phyloP scores from a whole-genome alignment of 2,888 invertebrate species.

The Pecten maximus region DNA sequence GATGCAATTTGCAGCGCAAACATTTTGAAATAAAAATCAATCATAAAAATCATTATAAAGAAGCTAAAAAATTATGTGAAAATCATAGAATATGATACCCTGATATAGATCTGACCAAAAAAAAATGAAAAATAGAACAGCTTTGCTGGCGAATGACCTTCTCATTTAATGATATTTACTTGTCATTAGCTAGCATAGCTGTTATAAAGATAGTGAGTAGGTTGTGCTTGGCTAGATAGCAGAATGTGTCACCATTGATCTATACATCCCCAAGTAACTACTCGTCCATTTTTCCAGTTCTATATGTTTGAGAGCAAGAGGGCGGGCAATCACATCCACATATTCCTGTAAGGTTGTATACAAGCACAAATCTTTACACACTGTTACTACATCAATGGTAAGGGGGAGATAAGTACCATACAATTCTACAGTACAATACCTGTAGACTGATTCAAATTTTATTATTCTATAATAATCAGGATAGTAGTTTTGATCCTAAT shows the following conservation, averaged over 20 bases:
- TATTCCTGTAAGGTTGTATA: constrained; percentile 67
- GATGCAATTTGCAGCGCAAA: constrained; percentile 28
- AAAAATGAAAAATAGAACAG: constrained; percentile 31
- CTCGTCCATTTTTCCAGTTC: constrained; percentile 73
- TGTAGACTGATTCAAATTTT: background rate
- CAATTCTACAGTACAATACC: background rate
- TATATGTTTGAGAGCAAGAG: constrained; percentile 72
- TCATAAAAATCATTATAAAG: background rate
- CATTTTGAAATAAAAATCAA: background rate
- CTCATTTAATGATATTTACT: background rate
- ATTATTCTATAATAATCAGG: too few species aligned
- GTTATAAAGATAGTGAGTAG: constrained; percentile 16
- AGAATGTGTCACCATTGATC: constrained; percentile 36
- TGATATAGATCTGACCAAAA: constrained; percentile 31
- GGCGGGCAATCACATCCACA: constrained; percentile 76
- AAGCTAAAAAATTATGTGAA: constrained; percentile 4
- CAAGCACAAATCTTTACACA: constrained; percentile 1
- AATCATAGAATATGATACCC: background rate
- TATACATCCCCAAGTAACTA: constrained; percentile 59
- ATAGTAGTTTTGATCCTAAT: background rate
- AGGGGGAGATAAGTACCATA: background rate
- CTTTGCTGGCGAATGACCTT: constrained; percentile 11
- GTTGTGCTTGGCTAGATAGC: background rate
- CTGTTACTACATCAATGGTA: background rate
- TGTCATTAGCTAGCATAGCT: constrained; percentile 15